These are phyloP conservation scores for Archegozetes longisetosus DNA, from an alignment of 1,140 invertebrate genomes.

Conservation along the genomic window DNA sequence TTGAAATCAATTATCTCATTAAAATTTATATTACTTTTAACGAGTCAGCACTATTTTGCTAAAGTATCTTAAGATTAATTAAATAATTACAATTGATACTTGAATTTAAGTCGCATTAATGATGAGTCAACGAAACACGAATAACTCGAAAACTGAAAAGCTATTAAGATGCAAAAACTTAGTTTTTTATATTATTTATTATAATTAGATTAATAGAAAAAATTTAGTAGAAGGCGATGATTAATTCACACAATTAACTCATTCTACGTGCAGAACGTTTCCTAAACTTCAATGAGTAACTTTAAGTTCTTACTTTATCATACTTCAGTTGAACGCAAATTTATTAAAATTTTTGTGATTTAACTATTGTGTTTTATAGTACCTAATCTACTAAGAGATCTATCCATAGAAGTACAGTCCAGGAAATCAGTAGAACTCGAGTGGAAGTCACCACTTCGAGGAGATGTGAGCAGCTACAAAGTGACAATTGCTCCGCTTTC, in stretches of 20 bases:
- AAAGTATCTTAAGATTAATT: too few species aligned
- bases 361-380: conserved; percentile 39
- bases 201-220: not conserved
- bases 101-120: too few species aligned
- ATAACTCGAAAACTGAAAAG: too few species aligned
- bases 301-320: not conserved
- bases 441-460: conserved; percentile 62
- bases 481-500: conserved; percentile 49
- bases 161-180: too few species aligned
- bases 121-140: too few species aligned
- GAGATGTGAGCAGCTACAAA: conserved; percentile 62
- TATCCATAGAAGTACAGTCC: conserved; percentile 55
- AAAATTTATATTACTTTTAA: too few species aligned
- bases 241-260: not conserved
- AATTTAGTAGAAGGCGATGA: not conserved
- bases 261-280: not conserved
- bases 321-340: not conserved
- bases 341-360: not conserved
- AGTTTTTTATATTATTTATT: too few species aligned
- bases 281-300: not conserved
- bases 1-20: too few species aligned
- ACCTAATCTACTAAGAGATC: conserved; percentile 69
- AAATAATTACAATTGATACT: too few species aligned
- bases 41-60: too few species aligned
- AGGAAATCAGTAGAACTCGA: conserved; percentile 66